Conservation (phyloP, 1,140 invertebrate genomes). For the Steinernema khuongi region DNA sequence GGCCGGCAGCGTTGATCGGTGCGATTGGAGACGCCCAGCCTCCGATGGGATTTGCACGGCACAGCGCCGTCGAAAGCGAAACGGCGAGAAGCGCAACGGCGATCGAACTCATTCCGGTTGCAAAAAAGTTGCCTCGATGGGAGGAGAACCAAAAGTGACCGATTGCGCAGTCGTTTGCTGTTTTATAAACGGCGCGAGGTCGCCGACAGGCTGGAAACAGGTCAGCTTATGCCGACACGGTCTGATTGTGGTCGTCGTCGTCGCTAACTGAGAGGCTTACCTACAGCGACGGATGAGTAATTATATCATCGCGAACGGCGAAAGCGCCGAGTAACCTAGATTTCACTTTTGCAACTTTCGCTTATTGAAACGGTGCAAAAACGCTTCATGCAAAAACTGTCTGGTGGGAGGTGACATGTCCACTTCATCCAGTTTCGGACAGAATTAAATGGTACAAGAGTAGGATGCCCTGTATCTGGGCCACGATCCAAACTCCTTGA, state of each 20-base stretch:
- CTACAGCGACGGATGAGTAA: neutral
- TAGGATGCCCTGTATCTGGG: no score
- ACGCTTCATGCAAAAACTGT: no score
- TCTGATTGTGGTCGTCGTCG: neutral
- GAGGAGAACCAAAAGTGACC: neutral
- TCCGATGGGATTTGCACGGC: slow-evolving; percentile 13
- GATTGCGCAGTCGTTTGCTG: neutral
- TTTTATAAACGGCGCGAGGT: neutral
- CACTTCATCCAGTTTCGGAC: no score
- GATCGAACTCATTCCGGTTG: slow-evolving; percentile 8
- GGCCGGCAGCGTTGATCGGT: neutral
- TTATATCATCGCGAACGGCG: slow-evolving; percentile 11
- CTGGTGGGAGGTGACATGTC: no score
- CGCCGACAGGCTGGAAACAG: slow-evolving; percentile 7
- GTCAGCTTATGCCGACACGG: slow-evolving; percentile 7
- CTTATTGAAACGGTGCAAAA: neutral
- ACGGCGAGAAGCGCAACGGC: neutral
- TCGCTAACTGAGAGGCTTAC: neutral
- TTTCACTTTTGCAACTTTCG: slow-evolving; percentile 15
- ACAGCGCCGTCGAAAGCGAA: neutral
- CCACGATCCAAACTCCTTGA: no score
- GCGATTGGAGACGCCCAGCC: neutral
- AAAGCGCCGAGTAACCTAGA: neutral
- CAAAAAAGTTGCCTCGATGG: neutral
- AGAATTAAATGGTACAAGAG: no score